These are phyloP conservation scores for Dicyrtoma fusca DNA, from an alignment of 2,888 invertebrate genomes.

Conservation along the genomic window DNA sequence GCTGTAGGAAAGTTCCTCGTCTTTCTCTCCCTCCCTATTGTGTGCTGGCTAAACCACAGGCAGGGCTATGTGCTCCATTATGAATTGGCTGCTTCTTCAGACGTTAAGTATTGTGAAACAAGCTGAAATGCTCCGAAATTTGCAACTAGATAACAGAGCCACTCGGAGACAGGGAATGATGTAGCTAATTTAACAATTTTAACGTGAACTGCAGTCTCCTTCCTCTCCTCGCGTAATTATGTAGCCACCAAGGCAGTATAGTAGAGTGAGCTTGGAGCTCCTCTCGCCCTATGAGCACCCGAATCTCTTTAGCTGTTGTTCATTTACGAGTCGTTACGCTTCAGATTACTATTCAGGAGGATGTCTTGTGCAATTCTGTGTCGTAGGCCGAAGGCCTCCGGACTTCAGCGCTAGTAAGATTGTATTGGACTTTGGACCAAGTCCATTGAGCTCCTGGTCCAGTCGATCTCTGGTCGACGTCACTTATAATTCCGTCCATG, in stretches of 20 bases:
- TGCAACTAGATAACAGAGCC: not conserved
- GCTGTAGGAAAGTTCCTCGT: slow-evolving; percentile 3
- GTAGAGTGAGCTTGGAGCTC: no score
- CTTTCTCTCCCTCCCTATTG: not conserved
- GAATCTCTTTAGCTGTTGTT: not conserved
- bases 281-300: no score
- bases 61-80: no score
- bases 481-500: no score
- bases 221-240: not conserved
- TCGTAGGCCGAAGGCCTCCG: no score
- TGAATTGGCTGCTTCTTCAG: not conserved
- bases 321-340: not conserved
- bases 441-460: no score
- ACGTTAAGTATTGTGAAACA: slow-evolving; percentile 2
- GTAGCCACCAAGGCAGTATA: not conserved
- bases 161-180: slow-evolving; percentile 6
- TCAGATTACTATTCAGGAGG: no score
- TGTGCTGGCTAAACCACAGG: not conserved
- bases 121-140: slow-evolving; percentile 1
- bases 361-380: no score
- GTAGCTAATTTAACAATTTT: slow-evolving; percentile 30
- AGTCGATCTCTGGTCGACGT: no score
- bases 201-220: slow-evolving; percentile 20
- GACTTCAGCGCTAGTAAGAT: no score
- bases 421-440: no score